Evolutionary conservation across 1,140 invertebrate species (phyloP).

Genomic region (Xylocopa sonorina): DNA sequence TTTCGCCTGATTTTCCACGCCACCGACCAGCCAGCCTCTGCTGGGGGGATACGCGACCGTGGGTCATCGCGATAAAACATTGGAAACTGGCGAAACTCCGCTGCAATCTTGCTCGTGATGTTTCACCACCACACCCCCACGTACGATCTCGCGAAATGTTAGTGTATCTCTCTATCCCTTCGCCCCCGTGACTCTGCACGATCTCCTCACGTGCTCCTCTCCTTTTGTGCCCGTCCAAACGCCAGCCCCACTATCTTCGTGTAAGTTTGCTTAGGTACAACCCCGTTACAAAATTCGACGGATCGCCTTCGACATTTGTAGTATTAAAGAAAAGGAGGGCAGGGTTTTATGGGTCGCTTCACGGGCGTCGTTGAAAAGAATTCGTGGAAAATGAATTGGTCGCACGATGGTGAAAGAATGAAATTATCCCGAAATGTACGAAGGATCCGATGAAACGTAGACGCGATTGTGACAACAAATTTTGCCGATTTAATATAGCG

Average conservation of each 20-base stretch:
- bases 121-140: constrained; percentile 65
- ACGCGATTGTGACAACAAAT: too few species aligned
- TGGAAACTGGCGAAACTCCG: constrained; percentile 73
- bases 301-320: too few species aligned
- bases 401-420: too few species aligned
- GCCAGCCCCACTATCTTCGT: background rate
- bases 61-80: constrained; percentile 73
- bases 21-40: background rate
- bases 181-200: background rate
- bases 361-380: too few species aligned
- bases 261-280: background rate
- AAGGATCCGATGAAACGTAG: too few species aligned
- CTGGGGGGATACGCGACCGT: constrained; percentile 4
- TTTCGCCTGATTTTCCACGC: constrained; percentile 49
- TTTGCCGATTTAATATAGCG: too few species aligned
- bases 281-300: too few species aligned
- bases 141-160: constrained; percentile 24
- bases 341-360: too few species aligned
- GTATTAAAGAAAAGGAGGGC: too few species aligned
- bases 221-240: background rate
- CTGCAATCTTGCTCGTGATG: constrained; percentile 73
- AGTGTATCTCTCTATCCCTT: background rate
- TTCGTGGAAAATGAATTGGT: too few species aligned
- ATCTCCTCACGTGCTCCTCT: background rate
- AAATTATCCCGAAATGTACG: too few species aligned